Base-by-base conservation (phyloP, 1,140 invertebrate genomes). In the Brachionus asplanchnoidis region DNA sequence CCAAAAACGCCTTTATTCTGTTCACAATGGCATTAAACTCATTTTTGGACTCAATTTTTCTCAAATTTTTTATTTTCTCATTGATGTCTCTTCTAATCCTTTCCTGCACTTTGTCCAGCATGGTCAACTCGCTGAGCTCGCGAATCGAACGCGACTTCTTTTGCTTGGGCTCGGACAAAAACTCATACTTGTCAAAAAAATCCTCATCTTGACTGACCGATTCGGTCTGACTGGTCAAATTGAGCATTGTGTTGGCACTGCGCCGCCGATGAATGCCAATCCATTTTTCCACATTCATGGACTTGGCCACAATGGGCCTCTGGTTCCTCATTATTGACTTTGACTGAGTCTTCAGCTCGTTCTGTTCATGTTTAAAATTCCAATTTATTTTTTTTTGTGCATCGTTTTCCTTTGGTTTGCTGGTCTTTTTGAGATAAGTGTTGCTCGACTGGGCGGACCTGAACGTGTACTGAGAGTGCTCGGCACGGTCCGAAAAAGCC, bases 251-350 rank as follows among this genome's bases (percentile, higher is more conserved):
- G 32, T 28, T 50, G 8, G 44, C 17, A 77, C 26, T 77, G 12
- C 42, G 26, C 0, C 73, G 40, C 26, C 46, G 46, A 5, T 50
- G 42, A 46, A 77, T 36, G 2, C 26, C 20, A 32, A 77, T 50
- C 73, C 73, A 77, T 26, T 77, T 77, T 14, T 77, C 73, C 8
- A 77, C 73, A 77, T 77, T 26, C 73, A 77, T 26, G 12, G 73
- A 50, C 42, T 77, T 77, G 17, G 73, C 42, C 11, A 46, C 23
- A 14, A 77, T 77, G 5, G n/a, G 73, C 23, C 50, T 77, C 46
- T 77, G 73, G 11, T 17, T 28, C 42, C 73, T 77, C 23, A 50
- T 23, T 3, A 77, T 77, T 23, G 73, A 50, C 32, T 50, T 46
- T 50, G 44, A 46, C 14, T 50, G 23, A 5, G 40, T 26, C 42